Evolutionary conservation across 2,797 vertebrate genomes (phyloP).

Genomic region (Acanthurus leucopareius): DNA sequence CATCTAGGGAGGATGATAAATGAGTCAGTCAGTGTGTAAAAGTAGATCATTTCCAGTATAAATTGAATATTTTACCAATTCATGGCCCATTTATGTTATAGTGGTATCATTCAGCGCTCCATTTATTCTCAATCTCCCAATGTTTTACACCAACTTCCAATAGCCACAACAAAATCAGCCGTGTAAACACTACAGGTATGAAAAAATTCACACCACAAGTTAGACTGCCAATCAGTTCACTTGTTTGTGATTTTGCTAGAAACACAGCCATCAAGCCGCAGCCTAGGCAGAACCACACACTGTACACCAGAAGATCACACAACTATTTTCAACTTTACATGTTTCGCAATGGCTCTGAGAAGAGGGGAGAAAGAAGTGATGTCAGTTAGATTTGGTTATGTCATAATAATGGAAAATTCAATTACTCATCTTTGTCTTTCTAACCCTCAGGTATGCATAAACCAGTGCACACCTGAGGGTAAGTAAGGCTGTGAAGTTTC

Average conservation of each 20-base stretch:
- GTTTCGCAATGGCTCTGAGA: too few species aligned
- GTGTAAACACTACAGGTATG: background rate
- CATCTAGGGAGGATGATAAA: constrained; percentile 73
- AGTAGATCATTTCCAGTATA: background rate
- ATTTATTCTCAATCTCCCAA: background rate
- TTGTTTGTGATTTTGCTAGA: background rate
- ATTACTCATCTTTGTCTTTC: too few species aligned
- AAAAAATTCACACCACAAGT: background rate
- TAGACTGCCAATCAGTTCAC: background rate
- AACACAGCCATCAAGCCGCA: background rate
- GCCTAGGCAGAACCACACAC: too few species aligned
- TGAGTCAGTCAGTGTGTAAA: background rate
- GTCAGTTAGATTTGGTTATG: too few species aligned
- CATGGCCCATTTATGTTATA: background rate
- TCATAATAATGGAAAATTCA: too few species aligned
- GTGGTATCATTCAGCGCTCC: background rate
- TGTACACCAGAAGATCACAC: too few species aligned
- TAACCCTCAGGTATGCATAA: too few species aligned
- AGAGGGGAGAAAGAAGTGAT: too few species aligned
- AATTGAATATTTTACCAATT: too few species aligned
- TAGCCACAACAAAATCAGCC: background rate
- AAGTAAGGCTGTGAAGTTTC: too few species aligned
- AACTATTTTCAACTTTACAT: too few species aligned
- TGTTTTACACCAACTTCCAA: background rate
- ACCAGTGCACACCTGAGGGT: too few species aligned